phyloP scores from a whole-genome alignment of 2,888 invertebrate species.

The Ceriagrion tenellum region DNA sequence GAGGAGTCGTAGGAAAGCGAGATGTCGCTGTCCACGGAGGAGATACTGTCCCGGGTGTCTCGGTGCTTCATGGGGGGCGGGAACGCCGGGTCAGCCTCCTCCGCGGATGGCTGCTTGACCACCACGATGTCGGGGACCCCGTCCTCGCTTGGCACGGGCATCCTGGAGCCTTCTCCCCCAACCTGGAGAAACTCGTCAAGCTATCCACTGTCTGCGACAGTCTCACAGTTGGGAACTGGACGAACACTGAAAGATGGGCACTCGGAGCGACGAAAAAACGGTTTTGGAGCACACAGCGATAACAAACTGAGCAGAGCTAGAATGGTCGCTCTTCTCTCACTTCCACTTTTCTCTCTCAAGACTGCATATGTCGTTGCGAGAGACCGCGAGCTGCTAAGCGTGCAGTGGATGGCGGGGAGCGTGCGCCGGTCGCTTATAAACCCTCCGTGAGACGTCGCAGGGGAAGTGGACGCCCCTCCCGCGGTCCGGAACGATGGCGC shows the following conservation, averaged over 20 bases:
- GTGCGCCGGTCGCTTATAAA: slow-evolving; percentile 22
- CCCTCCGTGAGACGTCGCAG: slow-evolving; percentile 13
- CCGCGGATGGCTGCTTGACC: slow-evolving; percentile 49
- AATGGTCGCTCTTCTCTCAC: slow-evolving; percentile 9
- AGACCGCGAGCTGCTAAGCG: slow-evolving; percentile 26
- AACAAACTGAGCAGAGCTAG: background rate
- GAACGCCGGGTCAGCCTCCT: slow-evolving; percentile 72
- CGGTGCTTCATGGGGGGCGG: slow-evolving; percentile 79
- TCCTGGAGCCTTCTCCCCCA: slow-evolving; percentile 43
- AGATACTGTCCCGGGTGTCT: slow-evolving; percentile 82
- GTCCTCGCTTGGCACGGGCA: slow-evolving; percentile 69
- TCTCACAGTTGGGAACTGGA: slow-evolving; percentile 8
- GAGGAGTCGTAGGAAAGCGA: slow-evolving; percentile 80
- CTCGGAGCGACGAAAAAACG: background rate
- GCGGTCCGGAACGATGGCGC: background rate
- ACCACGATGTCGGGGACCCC: slow-evolving; percentile 57
- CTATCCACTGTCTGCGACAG: slow-evolving; percentile 14
- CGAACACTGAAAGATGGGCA: background rate
- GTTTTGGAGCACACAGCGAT: background rate
- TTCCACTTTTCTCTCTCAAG: slow-evolving; percentile 33
- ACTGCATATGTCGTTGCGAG: background rate
- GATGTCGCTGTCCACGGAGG: slow-evolving; percentile 82
- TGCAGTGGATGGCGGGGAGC: background rate
- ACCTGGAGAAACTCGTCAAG: background rate
- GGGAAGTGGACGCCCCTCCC: background rate